Base-by-base conservation (phyloP, 2,797 vertebrate genomes). In the Decapterus maruadsi region DNA sequence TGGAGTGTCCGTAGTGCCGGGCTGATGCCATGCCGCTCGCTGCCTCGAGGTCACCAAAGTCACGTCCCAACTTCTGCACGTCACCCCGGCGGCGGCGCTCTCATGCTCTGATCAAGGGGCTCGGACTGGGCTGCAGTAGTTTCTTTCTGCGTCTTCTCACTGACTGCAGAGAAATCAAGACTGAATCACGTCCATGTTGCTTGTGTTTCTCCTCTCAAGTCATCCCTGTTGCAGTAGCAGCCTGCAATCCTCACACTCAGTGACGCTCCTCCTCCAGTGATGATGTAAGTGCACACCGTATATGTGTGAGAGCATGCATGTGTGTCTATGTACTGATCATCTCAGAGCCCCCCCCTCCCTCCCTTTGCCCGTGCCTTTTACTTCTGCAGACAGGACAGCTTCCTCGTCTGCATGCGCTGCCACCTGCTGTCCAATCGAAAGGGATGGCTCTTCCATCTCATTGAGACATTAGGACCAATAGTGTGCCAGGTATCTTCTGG, bases 21-120 rank as follows among this genome's bases (percentile, higher is more conserved):
- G 97, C 96, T 51, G 96, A 94, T 54, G 98, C 97, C 98, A 99
- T 99, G 92, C 62, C 26, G 26, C 26, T 26, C 71, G 55, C 75
- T 69, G 85, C 58, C 69, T 89, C 55, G 50, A 77, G 84, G 1
- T 53, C 81, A 81, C 55, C 68, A 64, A 88, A 90, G 80, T 74
- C 84, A 87, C 76, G 69, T 65, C 62, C 42, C 36, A 22, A 67
- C 59, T 86, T 57, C 83, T 57, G 58, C 29, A 40, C 81, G 50
- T 83, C 86, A 84, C 82, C 71, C 71, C 26, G 26, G 26, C 79
- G 58, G 45, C 16, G 43, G 54, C 31, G 72, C 57, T 51, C 56
- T 76, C 80, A 84, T 81, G 61, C 72, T 66, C 66, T 59, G 77
- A 60, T 77, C 46, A n/a, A n/a, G 26, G 75, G 78, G 72, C 55